Conservation (phyloP, 1,140 invertebrate species). For the Araneus ventricosus region DNA sequence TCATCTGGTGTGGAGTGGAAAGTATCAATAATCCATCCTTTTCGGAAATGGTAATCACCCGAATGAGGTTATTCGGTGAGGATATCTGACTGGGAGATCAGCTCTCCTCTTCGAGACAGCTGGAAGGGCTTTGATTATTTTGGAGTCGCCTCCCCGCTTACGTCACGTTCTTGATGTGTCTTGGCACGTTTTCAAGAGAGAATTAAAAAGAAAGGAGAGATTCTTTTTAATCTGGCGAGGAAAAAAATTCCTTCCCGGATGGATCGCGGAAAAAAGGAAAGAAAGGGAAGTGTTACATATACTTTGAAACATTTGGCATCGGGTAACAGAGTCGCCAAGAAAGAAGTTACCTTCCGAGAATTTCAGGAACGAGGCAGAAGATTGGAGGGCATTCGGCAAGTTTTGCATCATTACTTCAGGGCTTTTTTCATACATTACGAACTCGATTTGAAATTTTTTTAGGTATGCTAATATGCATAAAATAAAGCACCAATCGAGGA, state of each 20-base stretch:
- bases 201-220: neutral
- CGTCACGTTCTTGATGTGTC: neutral
- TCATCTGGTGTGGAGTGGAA: too few species aligned
- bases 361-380: neutral
- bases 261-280: neutral
- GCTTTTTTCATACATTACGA: too few species aligned
- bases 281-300: conserved; percentile 14
- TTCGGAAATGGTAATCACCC: neutral
- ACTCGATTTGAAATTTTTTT: too few species aligned
- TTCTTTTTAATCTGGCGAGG: conserved; percentile 9
- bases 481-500: too few species aligned
- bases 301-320: neutral
- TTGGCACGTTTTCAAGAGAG: neutral
- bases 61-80: neutral
- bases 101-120: neutral
- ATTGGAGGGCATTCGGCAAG: too few species aligned
- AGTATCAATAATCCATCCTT: too few species aligned
- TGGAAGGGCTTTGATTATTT: conserved; percentile 33
- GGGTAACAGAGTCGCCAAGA: neutral
- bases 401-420: too few species aligned
- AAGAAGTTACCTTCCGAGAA: neutral
- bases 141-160: neutral
- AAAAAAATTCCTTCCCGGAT: neutral
- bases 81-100: neutral
- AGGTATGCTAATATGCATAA: too few species aligned